phyloP scores from a whole-genome alignment of 2,113 vertebrate species.

The Oreochromis niloticus region DNA sequence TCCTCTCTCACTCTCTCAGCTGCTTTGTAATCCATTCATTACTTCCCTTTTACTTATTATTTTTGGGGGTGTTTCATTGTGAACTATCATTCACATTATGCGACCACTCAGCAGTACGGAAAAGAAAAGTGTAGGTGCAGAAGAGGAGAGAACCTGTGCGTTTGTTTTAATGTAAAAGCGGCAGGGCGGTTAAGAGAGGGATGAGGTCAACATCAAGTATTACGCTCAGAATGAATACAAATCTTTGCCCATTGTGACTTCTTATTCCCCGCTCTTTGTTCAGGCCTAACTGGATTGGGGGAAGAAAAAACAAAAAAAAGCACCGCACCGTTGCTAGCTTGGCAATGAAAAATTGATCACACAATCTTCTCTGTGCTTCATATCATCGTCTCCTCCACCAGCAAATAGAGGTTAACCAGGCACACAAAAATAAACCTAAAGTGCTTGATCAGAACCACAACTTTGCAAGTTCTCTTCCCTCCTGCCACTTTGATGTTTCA shows the following conservation, averaged over 20 bases:
- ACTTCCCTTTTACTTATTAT: background rate
- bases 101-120: constrained; percentile 5
- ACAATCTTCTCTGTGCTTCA: background rate
- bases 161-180: constrained; percentile 20
- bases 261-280: background rate
- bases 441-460: constrained; percentile 26
- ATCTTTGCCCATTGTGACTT: constrained; percentile 14
- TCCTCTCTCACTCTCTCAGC: background rate
- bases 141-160: background rate
- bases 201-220: constrained; percentile 32
- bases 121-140: background rate
- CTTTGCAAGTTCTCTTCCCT: background rate
- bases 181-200: background rate
- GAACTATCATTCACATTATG: constrained; percentile 29
- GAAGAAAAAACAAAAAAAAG: background rate
- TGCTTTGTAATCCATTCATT: constrained; percentile 33
- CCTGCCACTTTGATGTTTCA: constrained; percentile 21
- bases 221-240: constrained; percentile 3
- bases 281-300: background rate
- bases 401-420: constrained; percentile 3
- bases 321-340: background rate
- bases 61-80: background rate
- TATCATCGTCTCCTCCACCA: background rate
- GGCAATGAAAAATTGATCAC: constrained; percentile 40
- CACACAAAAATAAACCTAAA: constrained; percentile 1